These are phyloP conservation scores for Dicycla oo DNA, from an alignment of 2,888 invertebrate genomes.

Conservation along the genomic window DNA sequence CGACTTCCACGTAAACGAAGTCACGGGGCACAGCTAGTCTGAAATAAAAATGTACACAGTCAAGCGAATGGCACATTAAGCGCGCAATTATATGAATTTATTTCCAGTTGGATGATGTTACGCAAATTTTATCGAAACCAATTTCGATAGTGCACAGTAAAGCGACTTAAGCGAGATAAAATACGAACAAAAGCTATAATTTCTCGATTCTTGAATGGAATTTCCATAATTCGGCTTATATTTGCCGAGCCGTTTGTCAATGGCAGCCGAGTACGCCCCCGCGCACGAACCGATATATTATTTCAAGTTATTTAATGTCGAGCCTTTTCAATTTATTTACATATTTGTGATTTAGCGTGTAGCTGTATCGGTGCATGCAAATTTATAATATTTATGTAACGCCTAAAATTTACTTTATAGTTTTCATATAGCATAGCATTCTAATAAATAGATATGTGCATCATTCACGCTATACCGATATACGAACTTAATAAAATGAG, in stretches of 20 bases:
- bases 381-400: slow-evolving; percentile 55
- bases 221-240: slow-evolving; percentile 84
- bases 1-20: too few species aligned
- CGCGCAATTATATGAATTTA: slow-evolving; percentile 85
- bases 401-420: slow-evolving; percentile 42
- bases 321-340: slow-evolving; percentile 73
- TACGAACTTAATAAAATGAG: slow-evolving; percentile 8
- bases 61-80: slow-evolving; percentile 79
- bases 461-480: slow-evolving; percentile 12
- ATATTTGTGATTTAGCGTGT: slow-evolving; percentile 73
- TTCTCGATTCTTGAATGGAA: slow-evolving; percentile 82
- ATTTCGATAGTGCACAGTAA: slow-evolving; percentile 86
- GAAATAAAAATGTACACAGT: slow-evolving; percentile 64
- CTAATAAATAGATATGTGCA: slow-evolving; percentile 20
- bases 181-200: slow-evolving; percentile 82
- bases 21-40: too few species aligned
- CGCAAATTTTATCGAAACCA: slow-evolving; percentile 85
- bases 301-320: slow-evolving; percentile 76
- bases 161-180: slow-evolving; percentile 82
- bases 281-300: slow-evolving; percentile 69
- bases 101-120: slow-evolving; percentile 80
- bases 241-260: slow-evolving; percentile 80
- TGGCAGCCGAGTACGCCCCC: slow-evolving; percentile 64
- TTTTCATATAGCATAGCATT: slow-evolving; percentile 26
- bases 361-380: slow-evolving; percentile 66